phyloP scores from a whole-genome alignment of 2,888 invertebrate genomes.

The Acanthosepion pharaonis region DNA sequence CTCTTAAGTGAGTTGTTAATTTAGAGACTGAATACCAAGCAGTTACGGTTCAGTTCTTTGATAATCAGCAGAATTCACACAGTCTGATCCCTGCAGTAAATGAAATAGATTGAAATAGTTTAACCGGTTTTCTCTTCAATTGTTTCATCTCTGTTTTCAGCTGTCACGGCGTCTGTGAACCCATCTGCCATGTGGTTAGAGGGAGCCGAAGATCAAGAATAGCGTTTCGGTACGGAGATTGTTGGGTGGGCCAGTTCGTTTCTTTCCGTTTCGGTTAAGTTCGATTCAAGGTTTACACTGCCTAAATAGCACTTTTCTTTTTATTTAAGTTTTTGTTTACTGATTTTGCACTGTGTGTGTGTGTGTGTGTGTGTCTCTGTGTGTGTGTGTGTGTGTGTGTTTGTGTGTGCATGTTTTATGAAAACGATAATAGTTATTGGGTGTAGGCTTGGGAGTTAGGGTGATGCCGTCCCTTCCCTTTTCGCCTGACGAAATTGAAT shows the following conservation, averaged over 20 bases:
- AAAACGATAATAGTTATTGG: not conserved
- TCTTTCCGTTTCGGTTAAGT: not conserved
- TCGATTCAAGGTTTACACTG: not conserved
- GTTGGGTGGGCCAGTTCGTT: not conserved
- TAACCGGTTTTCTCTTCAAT: slow-evolving; percentile 7
- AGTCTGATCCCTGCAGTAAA: not conserved
- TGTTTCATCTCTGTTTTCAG: slow-evolving; percentile 1
- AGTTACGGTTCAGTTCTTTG: not conserved
- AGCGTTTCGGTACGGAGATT: not conserved
- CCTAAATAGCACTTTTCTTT: not conserved
- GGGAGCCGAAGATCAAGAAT: not conserved
- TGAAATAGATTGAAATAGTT: slow-evolving; percentile 23
- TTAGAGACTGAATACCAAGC: not conserved
- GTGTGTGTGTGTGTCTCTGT: not conserved
- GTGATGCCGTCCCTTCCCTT: not conserved
- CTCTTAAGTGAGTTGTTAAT: not conserved
- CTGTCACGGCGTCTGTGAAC: not conserved
- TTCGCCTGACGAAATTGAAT: not conserved
- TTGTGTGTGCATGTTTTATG: not conserved
- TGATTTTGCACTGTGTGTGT: not conserved
- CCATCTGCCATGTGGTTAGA: slow-evolving; percentile 1
- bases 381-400: not conserved
- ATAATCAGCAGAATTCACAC: not conserved
- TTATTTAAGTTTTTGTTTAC: not conserved
- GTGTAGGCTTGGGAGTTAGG: not conserved